Conservation (phyloP, 2,888 invertebrate species). For the Therioaphis trifolii region DNA sequence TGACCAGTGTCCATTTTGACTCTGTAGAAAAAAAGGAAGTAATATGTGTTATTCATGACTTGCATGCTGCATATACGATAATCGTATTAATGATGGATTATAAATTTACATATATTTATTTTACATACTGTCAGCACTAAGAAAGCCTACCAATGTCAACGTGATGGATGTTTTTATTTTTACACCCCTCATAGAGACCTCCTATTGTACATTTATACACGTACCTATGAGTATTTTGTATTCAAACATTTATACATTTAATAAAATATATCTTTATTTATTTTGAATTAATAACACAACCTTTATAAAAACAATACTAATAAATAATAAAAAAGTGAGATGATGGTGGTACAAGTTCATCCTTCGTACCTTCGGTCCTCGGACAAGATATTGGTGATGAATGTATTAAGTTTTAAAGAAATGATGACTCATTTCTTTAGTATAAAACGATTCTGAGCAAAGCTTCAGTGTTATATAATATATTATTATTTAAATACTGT, state of each 20-base stretch:
- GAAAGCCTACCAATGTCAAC: conserved; percentile 31
- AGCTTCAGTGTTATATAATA: too few species aligned
- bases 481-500: too few species aligned
- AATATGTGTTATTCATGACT: conserved; percentile 5
- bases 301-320: too few species aligned
- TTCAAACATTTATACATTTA: not conserved
- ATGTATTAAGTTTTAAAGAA: too few species aligned
- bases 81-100: conserved; percentile 28
- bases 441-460: too few species aligned
- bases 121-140: not conserved
- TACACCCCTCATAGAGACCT: not conserved
- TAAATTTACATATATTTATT: not conserved
- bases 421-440: too few species aligned
- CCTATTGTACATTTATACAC: not conserved
- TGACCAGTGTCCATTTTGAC: conserved; percentile 24
- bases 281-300: too few species aligned
- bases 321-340: too few species aligned
- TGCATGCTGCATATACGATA: not conserved
- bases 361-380: too few species aligned
- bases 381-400: too few species aligned
- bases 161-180: not conserved
- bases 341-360: too few species aligned
- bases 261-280: too few species aligned
- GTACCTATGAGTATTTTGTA: not conserved
- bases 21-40: not conserved